Evolutionary conservation across 1,140 invertebrate species (phyloP).

Genomic region (Mamestra configurata): DNA sequence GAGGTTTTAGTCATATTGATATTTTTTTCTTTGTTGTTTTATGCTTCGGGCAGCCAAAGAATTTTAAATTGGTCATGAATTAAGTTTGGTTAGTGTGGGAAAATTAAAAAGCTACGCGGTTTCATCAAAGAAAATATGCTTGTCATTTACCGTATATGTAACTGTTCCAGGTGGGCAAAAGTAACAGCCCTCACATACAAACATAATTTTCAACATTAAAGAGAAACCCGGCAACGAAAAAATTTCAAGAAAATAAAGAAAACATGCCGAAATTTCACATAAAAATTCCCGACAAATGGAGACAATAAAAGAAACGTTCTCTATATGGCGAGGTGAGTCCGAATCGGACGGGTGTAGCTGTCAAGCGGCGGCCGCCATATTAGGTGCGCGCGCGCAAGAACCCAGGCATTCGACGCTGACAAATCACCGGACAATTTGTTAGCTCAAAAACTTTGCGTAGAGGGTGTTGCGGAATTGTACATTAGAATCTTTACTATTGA

Average conservation of each 20-base stretch:
- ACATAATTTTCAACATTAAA: conserved; percentile 62
- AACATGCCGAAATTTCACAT: conserved; percentile 51
- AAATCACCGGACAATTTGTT: conserved; percentile 85
- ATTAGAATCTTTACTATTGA: conserved; percentile 19
- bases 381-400: conserved; percentile 74
- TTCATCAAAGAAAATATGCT: background rate
- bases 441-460: conserved; percentile 67
- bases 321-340: conserved; percentile 62
- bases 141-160: background rate
- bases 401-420: conserved; percentile 76
- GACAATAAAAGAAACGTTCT: conserved; percentile 73
- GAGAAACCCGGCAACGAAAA: conserved; percentile 56
- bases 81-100: background rate
- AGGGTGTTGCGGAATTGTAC: conserved; percentile 59
- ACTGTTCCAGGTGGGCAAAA: conserved; percentile 2
- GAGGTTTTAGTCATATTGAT: too few relatives aligned
- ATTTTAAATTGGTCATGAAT: background rate
- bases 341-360: conserved; percentile 68
- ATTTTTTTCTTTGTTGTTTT: too few relatives aligned
- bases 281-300: conserved; percentile 57
- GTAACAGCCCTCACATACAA: background rate
- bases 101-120: background rate
- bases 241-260: conserved; percentile 50
- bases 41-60: background rate
- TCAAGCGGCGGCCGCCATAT: conserved; percentile 72